Percentiles rank a stretch among this genome's conserved stretches.
Evolutionary conservation across 2,888 invertebrate genomes (phyloP).

Genomic region (Lysandra bellargus): DNA sequence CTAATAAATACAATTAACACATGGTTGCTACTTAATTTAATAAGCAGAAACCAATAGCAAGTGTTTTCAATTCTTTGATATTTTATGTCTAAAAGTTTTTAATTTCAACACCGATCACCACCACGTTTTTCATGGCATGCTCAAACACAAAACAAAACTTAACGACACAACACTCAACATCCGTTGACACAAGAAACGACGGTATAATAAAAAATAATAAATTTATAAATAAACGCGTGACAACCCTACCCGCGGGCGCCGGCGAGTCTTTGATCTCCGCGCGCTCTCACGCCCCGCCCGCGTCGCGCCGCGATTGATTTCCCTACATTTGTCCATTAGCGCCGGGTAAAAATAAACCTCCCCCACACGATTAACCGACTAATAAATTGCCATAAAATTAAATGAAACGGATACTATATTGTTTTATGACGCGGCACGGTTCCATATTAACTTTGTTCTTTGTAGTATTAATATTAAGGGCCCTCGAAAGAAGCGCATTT

Average conservation of each 20-base stretch:
- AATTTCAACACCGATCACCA: not conserved
- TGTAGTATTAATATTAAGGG: too few relatives aligned
- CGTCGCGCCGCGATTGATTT: constrained; percentile 46
- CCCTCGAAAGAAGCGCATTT: too few relatives aligned
- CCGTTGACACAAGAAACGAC: not conserved
- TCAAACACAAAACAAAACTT: not conserved
- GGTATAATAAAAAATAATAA: not conserved
- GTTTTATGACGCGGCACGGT: not conserved
- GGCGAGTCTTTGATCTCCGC: constrained; percentile 47
- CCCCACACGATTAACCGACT: constrained; percentile 31
- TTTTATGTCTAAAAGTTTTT: not conserved
- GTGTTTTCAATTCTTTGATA: not conserved
- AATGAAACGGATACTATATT: constrained; percentile 2
- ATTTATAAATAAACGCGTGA: constrained; percentile 22
- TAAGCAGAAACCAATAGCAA: not conserved
- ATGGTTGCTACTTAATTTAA: not conserved
- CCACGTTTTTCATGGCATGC: not conserved
- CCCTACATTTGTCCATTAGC: constrained; percentile 47
- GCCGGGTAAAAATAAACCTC: constrained; percentile 43
- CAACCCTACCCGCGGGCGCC: constrained; percentile 44
- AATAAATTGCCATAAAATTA: constrained; percentile 17
- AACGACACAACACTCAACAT: not conserved
- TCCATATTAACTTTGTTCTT: not conserved
- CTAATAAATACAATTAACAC: not conserved
- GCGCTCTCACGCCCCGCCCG: constrained; percentile 47